Conservation (phyloP, 2,888 invertebrate species). For the Aphidoletes aphidimyza region DNA sequence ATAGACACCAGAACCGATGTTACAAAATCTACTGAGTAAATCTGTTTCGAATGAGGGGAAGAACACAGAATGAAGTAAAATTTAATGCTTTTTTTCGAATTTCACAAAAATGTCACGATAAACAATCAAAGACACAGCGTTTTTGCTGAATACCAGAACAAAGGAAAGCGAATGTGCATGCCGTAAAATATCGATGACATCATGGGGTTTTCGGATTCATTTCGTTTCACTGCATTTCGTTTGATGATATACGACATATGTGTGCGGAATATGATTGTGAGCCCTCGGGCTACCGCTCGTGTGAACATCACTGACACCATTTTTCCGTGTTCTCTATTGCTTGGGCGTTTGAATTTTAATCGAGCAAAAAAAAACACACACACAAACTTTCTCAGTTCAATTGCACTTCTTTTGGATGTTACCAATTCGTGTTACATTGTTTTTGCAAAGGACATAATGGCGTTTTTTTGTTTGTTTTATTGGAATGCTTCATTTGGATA, state of each 20-base stretch:
- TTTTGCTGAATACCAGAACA: background rate
- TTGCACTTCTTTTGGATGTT: too few relatives aligned
- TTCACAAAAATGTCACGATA: background rate
- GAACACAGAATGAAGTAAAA: background rate
- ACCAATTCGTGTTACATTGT: too few relatives aligned
- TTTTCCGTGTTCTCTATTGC: background rate
- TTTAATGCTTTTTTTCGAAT: background rate
- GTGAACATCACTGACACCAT: background rate
- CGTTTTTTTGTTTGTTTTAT: too few relatives aligned
- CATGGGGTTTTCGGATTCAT: background rate
- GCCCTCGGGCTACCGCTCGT: background rate
- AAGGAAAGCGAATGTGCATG: background rate
- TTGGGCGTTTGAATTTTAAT: slow-evolving; percentile 15
- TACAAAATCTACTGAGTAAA: background rate
- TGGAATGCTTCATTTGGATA: too few relatives aligned
- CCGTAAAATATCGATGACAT: background rate
- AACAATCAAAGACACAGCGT: slow-evolving; percentile 19
- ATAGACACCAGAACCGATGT: background rate
- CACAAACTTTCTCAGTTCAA: too few relatives aligned
- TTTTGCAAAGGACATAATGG: too few relatives aligned
- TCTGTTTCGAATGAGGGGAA: background rate
- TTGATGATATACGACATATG: too few relatives aligned
- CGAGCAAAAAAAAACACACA: background rate
- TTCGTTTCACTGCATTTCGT: too few relatives aligned
- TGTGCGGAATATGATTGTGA: background rate